These are phyloP conservation scores for Sus cebifrons DNA, from an alignment of 2,797 vertebrate species.

Conservation along the genomic window DNA sequence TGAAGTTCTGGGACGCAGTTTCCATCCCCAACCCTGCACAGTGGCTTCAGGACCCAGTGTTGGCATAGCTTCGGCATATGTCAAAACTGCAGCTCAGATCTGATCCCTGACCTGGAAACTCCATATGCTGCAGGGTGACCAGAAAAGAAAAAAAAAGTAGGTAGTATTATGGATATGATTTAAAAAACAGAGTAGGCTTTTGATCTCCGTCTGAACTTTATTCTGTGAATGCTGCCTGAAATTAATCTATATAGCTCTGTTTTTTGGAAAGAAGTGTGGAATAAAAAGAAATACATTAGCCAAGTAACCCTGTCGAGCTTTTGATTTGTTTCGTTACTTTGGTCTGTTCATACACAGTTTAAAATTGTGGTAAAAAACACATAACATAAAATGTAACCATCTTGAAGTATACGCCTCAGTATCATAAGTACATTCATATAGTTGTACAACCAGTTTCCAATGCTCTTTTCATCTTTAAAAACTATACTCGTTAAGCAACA, in stretches of 20 bases:
- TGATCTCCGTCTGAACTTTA: not conserved
- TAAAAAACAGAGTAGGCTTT: not conserved
- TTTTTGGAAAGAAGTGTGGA: not conserved
- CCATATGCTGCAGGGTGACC: no score
- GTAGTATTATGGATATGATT: not conserved
- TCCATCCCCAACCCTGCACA: no score
- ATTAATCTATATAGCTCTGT: not conserved
- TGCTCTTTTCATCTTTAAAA: not conserved
- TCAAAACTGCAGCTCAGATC: no score
- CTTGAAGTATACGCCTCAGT: not conserved
- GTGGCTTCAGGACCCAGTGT: no score
- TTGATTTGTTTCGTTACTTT: not conserved
- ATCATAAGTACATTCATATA: not conserved
- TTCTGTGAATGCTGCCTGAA: not conserved
- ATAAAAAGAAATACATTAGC: conserved; percentile 12
- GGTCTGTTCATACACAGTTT: not conserved
- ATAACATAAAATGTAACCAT: not conserved
- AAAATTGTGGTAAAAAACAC: not conserved
- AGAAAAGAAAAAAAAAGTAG: not conserved
- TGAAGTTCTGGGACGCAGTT: no score
- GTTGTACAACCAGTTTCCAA: not conserved
- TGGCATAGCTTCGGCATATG: no score
- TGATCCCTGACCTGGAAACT: no score
- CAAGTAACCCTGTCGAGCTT: not conserved
- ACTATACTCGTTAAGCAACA: not conserved